phyloP scores from a whole-genome alignment of 2,888 invertebrate species.

The Caenorhabditis wallacei region DNA sequence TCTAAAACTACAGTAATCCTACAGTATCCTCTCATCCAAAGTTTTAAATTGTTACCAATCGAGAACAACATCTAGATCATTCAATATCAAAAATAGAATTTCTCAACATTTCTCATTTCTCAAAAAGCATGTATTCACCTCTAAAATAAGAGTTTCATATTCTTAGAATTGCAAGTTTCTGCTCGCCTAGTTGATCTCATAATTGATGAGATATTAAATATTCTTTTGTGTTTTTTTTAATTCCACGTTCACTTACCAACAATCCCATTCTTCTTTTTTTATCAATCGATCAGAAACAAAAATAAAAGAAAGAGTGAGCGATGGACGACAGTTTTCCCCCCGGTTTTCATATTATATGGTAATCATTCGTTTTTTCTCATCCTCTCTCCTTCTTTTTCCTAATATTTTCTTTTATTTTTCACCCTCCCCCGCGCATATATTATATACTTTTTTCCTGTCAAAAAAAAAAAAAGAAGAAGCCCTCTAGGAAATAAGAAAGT shows the following conservation, averaged over 20 bases:
- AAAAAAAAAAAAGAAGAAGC: conserved; percentile 30
- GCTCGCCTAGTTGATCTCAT: conserved; percentile 39
- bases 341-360: conserved; percentile 34
- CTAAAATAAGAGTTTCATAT: conserved; percentile 2
- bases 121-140: background rate
- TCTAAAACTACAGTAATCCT: no score
- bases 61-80: no score
- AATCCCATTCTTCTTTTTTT: conserved; percentile 55
- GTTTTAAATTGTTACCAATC: no score
- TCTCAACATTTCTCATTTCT: background rate
- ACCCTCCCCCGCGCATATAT: conserved; percentile 51
- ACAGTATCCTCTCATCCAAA: no score
- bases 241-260: conserved; percentile 47
- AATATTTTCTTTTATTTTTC: conserved; percentile 21
- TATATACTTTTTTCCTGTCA: conserved; percentile 27
- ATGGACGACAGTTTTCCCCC: conserved; percentile 8
- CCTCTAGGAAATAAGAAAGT: conserved; percentile 1
- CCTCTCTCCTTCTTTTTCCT: conserved; percentile 1
- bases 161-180: conserved; percentile 30
- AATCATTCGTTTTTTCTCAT: conserved; percentile 44
- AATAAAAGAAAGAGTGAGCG: conserved; percentile 30
- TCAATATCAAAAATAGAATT: background rate
- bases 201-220: conserved; percentile 43
- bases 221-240: conserved; percentile 5
- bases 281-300: conserved; percentile 29